A percentile compares a stretch with the other conserved stretches of the same genome.
Conservation (phyloP, 2,797 vertebrate genomes). For the Gymnocypris eckloni region DNA sequence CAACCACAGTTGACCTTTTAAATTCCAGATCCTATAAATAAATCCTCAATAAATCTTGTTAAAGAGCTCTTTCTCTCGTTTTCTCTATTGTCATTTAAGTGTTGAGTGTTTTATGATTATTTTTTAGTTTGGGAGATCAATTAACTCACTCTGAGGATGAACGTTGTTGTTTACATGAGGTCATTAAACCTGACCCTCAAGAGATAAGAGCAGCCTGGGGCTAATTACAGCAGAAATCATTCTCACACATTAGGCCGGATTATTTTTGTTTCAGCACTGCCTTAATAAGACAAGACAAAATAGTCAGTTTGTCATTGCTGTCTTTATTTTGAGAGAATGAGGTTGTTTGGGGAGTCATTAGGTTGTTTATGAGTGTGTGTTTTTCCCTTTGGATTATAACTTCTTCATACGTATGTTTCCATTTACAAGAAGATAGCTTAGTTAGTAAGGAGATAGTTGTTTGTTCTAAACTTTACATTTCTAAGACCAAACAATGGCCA, state of each 20-base stretch:
- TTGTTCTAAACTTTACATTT: background rate
- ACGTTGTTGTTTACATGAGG: slow-evolving; percentile 64
- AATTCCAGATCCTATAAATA: background rate
- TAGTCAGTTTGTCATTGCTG: background rate
- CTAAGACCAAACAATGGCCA: background rate
- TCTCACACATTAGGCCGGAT: background rate
- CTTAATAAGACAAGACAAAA: background rate
- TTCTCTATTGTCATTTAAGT: too few species aligned
- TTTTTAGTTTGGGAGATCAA: slow-evolving; percentile 65
- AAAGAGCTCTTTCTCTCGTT: background rate
- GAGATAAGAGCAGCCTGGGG: slow-evolving; percentile 68
- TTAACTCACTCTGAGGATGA: slow-evolving; percentile 67
- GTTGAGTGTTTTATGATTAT: background rate
- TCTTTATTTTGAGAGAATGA: background rate
- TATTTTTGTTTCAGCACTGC: background rate
- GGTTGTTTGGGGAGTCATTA: background rate
- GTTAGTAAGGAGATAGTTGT: background rate
- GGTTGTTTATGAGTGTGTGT: background rate
- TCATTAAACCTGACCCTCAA: slow-evolving; percentile 67
- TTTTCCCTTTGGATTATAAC: background rate
- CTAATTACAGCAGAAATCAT: slow-evolving; percentile 66
- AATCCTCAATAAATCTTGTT: background rate
- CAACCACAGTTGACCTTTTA: background rate
- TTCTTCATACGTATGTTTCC: background rate
- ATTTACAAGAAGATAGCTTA: background rate